A percentile compares a stretch with the other conserved stretches of the same genome.
Conservation (phyloP, 2,888 invertebrate genomes). For the Antitype chi region DNA sequence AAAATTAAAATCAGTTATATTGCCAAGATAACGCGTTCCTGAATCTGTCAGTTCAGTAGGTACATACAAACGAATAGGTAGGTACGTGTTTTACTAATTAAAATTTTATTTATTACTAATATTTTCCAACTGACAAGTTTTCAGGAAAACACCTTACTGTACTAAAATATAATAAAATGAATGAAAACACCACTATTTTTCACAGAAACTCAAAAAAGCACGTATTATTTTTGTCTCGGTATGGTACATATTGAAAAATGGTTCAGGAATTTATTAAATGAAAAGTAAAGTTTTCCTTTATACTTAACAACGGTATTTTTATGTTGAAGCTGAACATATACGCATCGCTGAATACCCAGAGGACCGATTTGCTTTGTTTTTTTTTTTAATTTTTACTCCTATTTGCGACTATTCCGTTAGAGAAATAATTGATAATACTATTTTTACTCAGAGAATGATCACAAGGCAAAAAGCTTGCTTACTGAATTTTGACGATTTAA, state of each 20-base stretch:
- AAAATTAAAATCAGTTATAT: background rate
- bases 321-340: background rate
- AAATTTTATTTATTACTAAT: background rate
- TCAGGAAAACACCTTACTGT: background rate
- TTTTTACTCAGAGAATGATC: background rate
- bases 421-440: background rate
- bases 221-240: background rate
- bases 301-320: background rate
- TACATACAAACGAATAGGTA: background rate
- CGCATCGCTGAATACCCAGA: no score
- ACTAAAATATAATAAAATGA: background rate
- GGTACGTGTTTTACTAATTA: background rate
- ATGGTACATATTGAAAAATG: background rate
- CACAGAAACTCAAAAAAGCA: background rate
- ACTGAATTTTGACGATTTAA: background rate
- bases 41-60: no score
- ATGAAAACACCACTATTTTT: background rate
- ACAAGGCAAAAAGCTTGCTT: background rate
- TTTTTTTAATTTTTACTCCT: no score
- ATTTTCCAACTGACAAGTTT: background rate
- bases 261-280: background rate
- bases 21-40: background rate
- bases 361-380: no score
- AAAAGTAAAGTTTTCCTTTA: background rate
- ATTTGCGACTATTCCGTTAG: no score